Base-by-base conservation (phyloP, 2,888 invertebrate species). In the Trachelus iudaicus region DNA sequence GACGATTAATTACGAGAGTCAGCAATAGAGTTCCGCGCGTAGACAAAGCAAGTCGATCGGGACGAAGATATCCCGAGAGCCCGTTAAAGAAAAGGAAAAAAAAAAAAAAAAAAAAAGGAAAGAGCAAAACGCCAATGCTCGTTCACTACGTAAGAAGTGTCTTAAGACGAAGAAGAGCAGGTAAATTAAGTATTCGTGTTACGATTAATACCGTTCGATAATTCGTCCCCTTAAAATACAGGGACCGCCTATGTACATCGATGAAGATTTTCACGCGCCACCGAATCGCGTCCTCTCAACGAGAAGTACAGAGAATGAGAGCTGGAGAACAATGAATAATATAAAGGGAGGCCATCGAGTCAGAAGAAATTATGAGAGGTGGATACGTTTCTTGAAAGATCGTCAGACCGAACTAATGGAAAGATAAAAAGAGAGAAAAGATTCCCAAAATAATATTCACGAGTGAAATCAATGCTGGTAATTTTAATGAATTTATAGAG, bases 191-290 rank as follows among this genome's bases (percentile, higher is more conserved):
- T 76, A 75, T 75, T n/a, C 56, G 31, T 75, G 30, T 34, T 77
- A 77, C 68, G 76, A 33, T 77, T 35, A 30, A 37, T 76, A 76
- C 23, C 56, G 9, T 56, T 56, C 56, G 56, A 56, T 23, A 33
- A 69, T 75, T 69, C 77, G 75, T 74, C 77, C 74, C 40, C 76
- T 77, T 81, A 82, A 80, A 80, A 80, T 80, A 82, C 80, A 81
- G 56, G 56, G 69, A n/a, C 74, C 31, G 75, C 75, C 75, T 83
- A 82, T 83, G 31, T 83, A 83, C 82, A 83, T 69, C 76, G 81
- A 79, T 75, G 15, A 76, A 79, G 73, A 79, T 76, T 15, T 37
- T 4, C 23, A n/a, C 40, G 15, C 69, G 56, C 23, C 56, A 9
- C 2, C 23, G 0, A 56, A 56, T 23, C 6, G 56, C 56, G 56